These are phyloP conservation scores for Pygocentrus nattereri DNA, from an alignment of 2,797 vertebrate species.

Conservation along the genomic window DNA sequence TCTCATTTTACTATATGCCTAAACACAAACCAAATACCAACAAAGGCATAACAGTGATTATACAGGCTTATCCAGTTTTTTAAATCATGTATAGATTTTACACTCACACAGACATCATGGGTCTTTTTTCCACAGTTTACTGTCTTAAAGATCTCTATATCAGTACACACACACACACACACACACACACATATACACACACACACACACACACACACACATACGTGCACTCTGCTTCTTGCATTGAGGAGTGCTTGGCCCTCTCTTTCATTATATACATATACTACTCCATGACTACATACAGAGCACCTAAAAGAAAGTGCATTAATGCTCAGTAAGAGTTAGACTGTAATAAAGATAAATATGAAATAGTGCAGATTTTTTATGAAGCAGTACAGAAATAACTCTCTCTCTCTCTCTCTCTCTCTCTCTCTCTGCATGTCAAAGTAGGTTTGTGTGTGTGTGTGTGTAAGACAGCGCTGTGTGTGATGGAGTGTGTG, in stretches of 20 bases:
- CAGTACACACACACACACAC: too few relatives aligned
- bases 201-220: too few relatives aligned
- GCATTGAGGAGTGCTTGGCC: too few relatives aligned
- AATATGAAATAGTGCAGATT: not conserved
- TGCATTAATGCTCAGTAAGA: not conserved
- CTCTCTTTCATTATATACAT: not conserved
- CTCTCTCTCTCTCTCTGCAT: too few relatives aligned
- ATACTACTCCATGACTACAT: not conserved
- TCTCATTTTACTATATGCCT: not conserved
- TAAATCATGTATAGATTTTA: not conserved
- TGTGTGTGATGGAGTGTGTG: conserved; percentile 50
- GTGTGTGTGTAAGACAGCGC: conserved; percentile 19
- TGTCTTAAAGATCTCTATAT: too few relatives aligned
- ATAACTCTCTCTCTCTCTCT: not conserved
- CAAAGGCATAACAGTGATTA: not conserved
- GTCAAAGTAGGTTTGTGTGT: conserved; percentile 11
- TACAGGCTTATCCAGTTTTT: too few relatives aligned
- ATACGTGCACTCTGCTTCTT: too few relatives aligned
- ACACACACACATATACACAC: too few relatives aligned
- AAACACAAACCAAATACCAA: not conserved
- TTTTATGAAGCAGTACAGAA: not conserved
- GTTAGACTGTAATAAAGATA: not conserved
- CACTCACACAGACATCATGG: too few relatives aligned
- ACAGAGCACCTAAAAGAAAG: not conserved
- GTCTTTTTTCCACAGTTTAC: too few relatives aligned